Percentiles rank a stretch among this genome's conserved stretches.
phyloP scores from a whole-genome alignment of 2,888 invertebrate species.

The Eristalinus aeneus region DNA sequence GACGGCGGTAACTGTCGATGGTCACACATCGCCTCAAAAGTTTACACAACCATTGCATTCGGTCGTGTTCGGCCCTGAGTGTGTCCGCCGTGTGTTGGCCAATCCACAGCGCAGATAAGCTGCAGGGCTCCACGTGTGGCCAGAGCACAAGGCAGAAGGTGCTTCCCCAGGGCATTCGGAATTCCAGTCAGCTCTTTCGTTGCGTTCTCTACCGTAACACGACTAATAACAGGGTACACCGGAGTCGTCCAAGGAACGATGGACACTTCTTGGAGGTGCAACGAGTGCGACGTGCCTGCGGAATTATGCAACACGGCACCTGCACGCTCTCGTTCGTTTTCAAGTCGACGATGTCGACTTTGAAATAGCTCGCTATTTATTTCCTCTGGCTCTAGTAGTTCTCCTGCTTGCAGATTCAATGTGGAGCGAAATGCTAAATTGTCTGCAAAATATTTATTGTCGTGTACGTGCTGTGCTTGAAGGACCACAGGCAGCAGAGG shows the following conservation, averaged over 20 bases:
- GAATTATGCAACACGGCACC: background rate
- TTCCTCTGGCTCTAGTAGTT: background rate
- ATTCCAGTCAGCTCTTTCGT: background rate
- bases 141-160: background rate
- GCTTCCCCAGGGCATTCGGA: background rate
- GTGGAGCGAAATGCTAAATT: background rate
- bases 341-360: background rate
- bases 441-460: background rate
- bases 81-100: too few species aligned
- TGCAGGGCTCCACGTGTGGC: background rate
- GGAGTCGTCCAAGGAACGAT: background rate
- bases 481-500: background rate
- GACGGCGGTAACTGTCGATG: background rate
- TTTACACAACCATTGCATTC: background rate
- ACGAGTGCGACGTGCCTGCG: background rate
- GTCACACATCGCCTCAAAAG: background rate
- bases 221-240: background rate
- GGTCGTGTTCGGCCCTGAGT: too few species aligned
- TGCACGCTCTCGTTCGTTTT: background rate
- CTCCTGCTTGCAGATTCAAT: background rate
- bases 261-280: background rate
- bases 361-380: background rate
- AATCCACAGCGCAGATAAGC: background rate
- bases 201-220: background rate
- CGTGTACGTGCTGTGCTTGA: background rate